These are phyloP conservation scores for Lycaena phlaeas DNA, from an alignment of 2,888 invertebrate species.

Conservation along the genomic window DNA sequence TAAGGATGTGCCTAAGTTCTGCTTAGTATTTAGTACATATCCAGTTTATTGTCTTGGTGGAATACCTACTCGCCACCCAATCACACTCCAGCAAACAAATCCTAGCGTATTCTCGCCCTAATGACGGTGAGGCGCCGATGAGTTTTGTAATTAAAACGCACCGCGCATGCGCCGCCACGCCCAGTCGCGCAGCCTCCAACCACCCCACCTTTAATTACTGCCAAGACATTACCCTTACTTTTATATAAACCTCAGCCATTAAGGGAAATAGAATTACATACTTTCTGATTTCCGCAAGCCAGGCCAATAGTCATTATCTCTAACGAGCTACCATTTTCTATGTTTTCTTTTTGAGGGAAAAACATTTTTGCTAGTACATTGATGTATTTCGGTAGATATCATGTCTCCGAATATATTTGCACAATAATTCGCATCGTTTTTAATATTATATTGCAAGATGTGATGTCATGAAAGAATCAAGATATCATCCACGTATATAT, in stretches of 20 bases:
- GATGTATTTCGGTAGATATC: too few relatives aligned
- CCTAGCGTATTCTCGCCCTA: constrained; percentile 36
- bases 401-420: too few relatives aligned
- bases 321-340: constrained; percentile 5
- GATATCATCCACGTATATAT: too few relatives aligned
- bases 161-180: constrained; percentile 66
- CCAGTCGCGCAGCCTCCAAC: constrained; percentile 68
- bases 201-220: constrained; percentile 55
- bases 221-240: constrained; percentile 65
- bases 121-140: constrained; percentile 64
- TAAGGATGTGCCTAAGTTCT: too few relatives aligned
- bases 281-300: constrained; percentile 13
- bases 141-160: constrained; percentile 59
- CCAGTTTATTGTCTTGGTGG: too few relatives aligned
- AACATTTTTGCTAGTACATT: background rate
- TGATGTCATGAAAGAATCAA: too few relatives aligned
- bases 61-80: constrained; percentile 18
- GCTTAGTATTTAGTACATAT: too few relatives aligned
- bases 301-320: constrained; percentile 1
- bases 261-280: constrained; percentile 22
- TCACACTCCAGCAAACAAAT: constrained; percentile 19
- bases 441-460: too few relatives aligned
- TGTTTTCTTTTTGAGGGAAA: constrained; percentile 5
- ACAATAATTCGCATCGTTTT: too few relatives aligned
- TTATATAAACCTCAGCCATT: constrained; percentile 35